These are phyloP conservation scores for Tokudaia muenninki DNA, from an alignment of 2,797 vertebrate genomes.

Conservation along the genomic window DNA sequence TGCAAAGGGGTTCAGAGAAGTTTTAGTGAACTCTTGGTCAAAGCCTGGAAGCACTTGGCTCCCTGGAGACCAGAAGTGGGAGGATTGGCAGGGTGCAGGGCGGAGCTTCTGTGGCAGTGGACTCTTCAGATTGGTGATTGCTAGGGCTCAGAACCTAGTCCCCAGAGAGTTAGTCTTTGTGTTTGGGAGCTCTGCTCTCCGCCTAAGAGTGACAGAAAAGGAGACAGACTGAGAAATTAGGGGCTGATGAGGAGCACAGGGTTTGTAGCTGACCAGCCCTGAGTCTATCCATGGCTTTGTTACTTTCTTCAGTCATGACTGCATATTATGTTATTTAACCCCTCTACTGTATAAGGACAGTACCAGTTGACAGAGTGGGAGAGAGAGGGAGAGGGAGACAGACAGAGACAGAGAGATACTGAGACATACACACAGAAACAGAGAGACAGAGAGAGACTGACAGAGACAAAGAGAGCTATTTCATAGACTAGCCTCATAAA, in stretches of 20 bases:
- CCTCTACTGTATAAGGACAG: background rate
- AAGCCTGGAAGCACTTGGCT: background rate
- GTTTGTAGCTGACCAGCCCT: background rate
- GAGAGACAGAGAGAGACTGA: background rate
- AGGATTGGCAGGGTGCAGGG: background rate
- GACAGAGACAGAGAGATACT: background rate
- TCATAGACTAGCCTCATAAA: background rate
- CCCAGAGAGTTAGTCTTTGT: background rate
- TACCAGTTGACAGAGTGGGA: background rate
- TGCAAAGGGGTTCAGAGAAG: background rate
- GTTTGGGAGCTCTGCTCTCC: background rate
- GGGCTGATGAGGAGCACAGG: background rate
- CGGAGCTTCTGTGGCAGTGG: background rate
- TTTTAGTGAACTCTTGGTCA: background rate
- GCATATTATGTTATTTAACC: background rate
- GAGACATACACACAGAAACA: accelerated
- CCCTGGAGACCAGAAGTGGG: background rate
- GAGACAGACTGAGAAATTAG: background rate
- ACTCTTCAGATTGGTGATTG: background rate
- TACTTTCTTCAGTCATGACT: background rate
- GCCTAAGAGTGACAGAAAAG: background rate
- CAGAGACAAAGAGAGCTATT: no score
- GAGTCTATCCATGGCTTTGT: background rate
- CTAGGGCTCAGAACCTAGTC: background rate
- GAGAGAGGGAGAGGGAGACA: no score